Percentiles rank a stretch among this genome's conserved stretches.
Conservation (phyloP, 2,888 invertebrate species). For the Calliphora vomitoria region DNA sequence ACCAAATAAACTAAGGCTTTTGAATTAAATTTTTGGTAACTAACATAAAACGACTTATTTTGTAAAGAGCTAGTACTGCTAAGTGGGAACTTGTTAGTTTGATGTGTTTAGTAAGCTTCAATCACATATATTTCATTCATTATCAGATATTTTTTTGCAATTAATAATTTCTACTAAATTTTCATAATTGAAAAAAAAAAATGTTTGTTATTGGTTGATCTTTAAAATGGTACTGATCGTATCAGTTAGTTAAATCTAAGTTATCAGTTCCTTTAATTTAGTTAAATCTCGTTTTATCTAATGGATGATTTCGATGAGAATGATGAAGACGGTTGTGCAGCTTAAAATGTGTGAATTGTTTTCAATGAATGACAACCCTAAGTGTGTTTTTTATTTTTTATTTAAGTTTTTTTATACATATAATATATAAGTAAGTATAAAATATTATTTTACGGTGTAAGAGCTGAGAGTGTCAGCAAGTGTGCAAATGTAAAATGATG, state of each 20-base stretch:
- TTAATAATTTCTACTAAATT: too few relatives aligned
- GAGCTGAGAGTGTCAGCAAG: slow-evolving; percentile 43
- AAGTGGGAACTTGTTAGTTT: too few relatives aligned
- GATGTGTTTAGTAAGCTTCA: too few relatives aligned
- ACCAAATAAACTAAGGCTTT: too few relatives aligned
- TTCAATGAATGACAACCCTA: slow-evolving; percentile 63
- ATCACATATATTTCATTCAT: too few relatives aligned
- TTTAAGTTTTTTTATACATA: slow-evolving; percentile 2
- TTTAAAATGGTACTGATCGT: too few relatives aligned
- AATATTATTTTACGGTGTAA: slow-evolving; percentile 31
- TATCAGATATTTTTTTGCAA: too few relatives aligned
- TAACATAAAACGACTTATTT: too few relatives aligned
- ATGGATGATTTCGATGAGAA: slow-evolving; percentile 18
- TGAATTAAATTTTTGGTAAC: too few relatives aligned
- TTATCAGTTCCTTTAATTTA: slow-evolving; percentile 14
- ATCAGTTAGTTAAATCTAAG: neutral
- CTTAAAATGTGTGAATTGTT: slow-evolving; percentile 15
- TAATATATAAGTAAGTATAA: slow-evolving; percentile 1
- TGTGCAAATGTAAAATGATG: slow-evolving; percentile 35
- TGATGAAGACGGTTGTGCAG: slow-evolving; percentile 19
- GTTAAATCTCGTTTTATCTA: neutral
- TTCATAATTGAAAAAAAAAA: too few relatives aligned
- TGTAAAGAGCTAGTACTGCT: too few relatives aligned
- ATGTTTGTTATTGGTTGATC: too few relatives aligned
- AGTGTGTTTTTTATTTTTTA: slow-evolving; percentile 70